Base-by-base conservation (phyloP, 2,113 vertebrate genomes). In the Podocnemis expansa region DNA sequence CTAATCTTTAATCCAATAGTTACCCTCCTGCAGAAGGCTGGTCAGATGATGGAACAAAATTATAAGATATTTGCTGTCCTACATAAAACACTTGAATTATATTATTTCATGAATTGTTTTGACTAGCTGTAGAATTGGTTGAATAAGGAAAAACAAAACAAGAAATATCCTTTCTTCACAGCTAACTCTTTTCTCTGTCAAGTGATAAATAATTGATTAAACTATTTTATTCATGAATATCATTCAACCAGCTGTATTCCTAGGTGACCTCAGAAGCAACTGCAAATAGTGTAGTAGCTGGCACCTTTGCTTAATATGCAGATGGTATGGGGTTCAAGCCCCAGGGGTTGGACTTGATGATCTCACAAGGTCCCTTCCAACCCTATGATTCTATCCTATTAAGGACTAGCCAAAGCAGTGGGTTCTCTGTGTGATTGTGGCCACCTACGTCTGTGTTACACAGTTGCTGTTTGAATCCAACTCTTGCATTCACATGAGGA, bases 171-270 rank as follows among this genome's bases (percentile, higher is more conserved):
- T 75, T 51, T 47, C 63, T 95, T 2, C 56, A 14, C 34, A 38
- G 29, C 29, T 90, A 80, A 85, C 22, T 47, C 31, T 52, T 54
- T 85, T 85, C 12, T 56, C n/a, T 80, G 16, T 5, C 14, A 93
- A 31, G 49, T 85, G 51, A 43, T 86, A 75, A 47, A 55, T 24
- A 47, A 67, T 91, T 83, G 80, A 87, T 79, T 87, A 47, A 67
- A 52, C 21, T 58, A 75, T 58, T 94, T 16, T 58, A 75, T 58
- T 94, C 0, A 0, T 54, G 25, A 2, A 1, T 41, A 54, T 78
- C 83, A 92, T 94, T 93, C 81, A 85, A 94, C 75, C 73, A 90
- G 6, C 24, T 78, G 29, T 25, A 38, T 13, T 95, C 41, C 75
- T 80, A 70, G 80, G 27, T 41, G 55, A 41, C 84, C 90, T 81